phyloP scores from a whole-genome alignment of 2,888 invertebrate genomes.

The Tinea trinotella region DNA sequence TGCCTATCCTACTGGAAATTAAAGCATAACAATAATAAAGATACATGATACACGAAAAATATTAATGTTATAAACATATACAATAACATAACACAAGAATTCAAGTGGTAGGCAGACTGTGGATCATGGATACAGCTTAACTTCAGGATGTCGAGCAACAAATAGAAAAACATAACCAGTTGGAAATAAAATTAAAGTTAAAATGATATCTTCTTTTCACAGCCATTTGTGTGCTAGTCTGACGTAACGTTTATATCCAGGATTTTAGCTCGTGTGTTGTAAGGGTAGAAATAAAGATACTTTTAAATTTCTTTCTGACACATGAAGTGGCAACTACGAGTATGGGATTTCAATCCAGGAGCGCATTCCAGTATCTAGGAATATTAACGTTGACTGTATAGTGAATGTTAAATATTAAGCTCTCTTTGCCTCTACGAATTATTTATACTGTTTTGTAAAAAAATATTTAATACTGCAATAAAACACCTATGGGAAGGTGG shows the following conservation, averaged over 20 bases:
- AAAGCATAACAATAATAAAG: too few relatives aligned
- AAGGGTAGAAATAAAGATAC: not conserved
- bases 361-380: not conserved
- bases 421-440: not conserved
- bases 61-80: too few relatives aligned
- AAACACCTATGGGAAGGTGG: too few relatives aligned
- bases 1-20: too few relatives aligned
- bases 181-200: not conserved
- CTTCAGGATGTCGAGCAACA: too few relatives aligned
- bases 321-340: constrained; percentile 3
- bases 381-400: not conserved
- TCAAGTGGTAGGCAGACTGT: too few relatives aligned
- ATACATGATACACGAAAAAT: too few relatives aligned
- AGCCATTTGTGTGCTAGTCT: not conserved
- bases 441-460: too few relatives aligned
- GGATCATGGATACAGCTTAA: too few relatives aligned
- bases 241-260: not conserved
- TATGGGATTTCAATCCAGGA: not conserved
- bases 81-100: too few relatives aligned
- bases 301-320: not conserved
- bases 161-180: too few relatives aligned
- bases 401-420: not conserved
- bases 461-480: too few relatives aligned
- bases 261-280: constrained; percentile 4
- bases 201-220: constrained; percentile 4